Conservation (phyloP, 2,888 invertebrate genomes). For the Lochmaea capreae region DNA sequence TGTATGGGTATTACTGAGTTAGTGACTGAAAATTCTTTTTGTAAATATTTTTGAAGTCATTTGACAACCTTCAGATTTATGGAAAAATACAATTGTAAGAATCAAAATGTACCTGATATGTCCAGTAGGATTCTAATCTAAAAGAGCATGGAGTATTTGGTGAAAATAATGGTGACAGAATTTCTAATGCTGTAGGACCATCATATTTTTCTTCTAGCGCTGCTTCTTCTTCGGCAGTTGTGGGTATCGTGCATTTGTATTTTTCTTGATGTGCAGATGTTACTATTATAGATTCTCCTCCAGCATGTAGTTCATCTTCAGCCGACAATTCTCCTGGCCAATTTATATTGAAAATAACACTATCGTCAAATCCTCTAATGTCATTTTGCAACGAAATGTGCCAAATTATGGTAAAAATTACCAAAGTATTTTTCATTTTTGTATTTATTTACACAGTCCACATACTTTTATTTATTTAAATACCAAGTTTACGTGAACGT, state of each 20-base stretch:
- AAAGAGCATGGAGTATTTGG: slow-evolving; percentile 79
- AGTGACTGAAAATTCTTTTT: too few species aligned
- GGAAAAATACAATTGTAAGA: neutral
- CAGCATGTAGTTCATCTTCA: slow-evolving; percentile 61
- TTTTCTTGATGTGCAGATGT: slow-evolving; percentile 83
- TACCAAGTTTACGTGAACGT: slow-evolving; percentile 16
- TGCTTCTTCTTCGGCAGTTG: slow-evolving; percentile 70
- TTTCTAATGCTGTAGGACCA: slow-evolving; percentile 81
- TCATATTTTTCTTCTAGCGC: slow-evolving; percentile 73
- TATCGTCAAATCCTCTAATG: slow-evolving; percentile 84
- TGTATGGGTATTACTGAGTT: too few species aligned
- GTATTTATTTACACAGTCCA: slow-evolving; percentile 16
- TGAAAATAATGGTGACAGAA: slow-evolving; percentile 81
- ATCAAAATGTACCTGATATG: slow-evolving; percentile 79
- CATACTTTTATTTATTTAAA: slow-evolving; percentile 12
- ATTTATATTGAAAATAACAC: slow-evolving; percentile 81
- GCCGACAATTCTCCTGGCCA: slow-evolving; percentile 73
- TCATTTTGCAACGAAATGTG: slow-evolving; percentile 61
- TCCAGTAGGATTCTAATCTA: slow-evolving; percentile 91
- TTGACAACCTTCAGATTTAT: too few species aligned
- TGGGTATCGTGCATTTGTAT: slow-evolving; percentile 86
- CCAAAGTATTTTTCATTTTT: slow-evolving; percentile 17
- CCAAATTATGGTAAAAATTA: slow-evolving; percentile 23
- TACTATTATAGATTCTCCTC: slow-evolving; percentile 73
- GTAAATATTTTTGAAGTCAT: too few species aligned